Evolutionary conservation across 2,797 vertebrate genomes (phyloP), one percentile per base, ranked within the genome.

Genomic region (Gambelia wislizenii): DNA sequence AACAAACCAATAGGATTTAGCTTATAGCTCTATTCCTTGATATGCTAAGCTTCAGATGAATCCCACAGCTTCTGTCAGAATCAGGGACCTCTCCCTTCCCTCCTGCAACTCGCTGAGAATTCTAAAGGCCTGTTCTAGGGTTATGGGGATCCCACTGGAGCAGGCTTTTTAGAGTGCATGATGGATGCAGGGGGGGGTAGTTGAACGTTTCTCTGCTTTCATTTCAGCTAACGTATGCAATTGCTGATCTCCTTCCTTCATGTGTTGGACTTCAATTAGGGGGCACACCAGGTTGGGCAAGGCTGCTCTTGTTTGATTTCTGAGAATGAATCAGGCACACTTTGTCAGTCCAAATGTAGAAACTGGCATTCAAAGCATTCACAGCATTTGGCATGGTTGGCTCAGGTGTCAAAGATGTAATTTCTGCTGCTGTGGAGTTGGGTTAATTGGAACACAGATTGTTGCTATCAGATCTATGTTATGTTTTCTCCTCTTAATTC

Each of bases 361-460:
- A 47, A 0, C 6, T 83, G 7, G 3, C 6, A 12, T 16, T 1
- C 61, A 27, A 83, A 64, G 42, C 16, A 3, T 0, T 0, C 2
- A 14, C 18, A 83, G 2, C 9, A 4, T 72, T 30, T 72, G 30
- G 3, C 0, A 13, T 85, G 77, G 85, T 30, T 86, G 74, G 85
- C 36, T 3, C 39, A 47, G 18, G 5, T 67, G 42, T 27, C 52
- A 56, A 83, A 44, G 72, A 1, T 2, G 54, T 22, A 0, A 64
- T 77, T 25, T 47, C n/a, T 30, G 0, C 33, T 2, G 7, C 1
- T 79, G 44, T 30, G 13, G 61, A 36, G 0, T 1, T 36, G 90
- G 47, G 64, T 47, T 86, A 75, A 75, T 59, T 85, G 70, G 27
- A 59, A 56, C 83, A 85, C 36, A 56, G 69, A 54, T 74, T 74